Conservation (phyloP, 2,797 vertebrate genomes). For the Microchirus variegatus region DNA sequence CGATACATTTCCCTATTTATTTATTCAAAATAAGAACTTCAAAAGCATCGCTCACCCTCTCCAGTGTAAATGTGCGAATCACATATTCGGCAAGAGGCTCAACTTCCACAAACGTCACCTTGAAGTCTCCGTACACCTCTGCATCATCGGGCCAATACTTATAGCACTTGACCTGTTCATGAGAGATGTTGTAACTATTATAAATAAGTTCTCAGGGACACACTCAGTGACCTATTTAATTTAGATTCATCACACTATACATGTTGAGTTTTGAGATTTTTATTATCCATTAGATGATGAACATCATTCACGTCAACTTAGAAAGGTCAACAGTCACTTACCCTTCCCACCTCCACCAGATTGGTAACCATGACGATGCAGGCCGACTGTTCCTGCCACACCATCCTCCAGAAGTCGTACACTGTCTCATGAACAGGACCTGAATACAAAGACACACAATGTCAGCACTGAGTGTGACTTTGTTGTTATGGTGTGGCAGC, state of each 20-base stretch:
- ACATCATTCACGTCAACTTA: neutral
- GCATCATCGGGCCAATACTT: conserved; percentile 99
- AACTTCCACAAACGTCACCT: conserved; percentile 96
- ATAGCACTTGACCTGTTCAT: conserved; percentile 94
- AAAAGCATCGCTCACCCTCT: conserved; percentile 84
- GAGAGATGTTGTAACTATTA: neutral
- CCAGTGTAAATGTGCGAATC: conserved; percentile 97
- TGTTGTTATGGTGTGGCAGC: neutral
- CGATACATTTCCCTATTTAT: too few relatives aligned
- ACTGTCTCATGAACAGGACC: conserved; percentile 99
- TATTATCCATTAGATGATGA: neutral
- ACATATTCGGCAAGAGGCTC: conserved; percentile 98
- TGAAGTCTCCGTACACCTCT: conserved; percentile 98
- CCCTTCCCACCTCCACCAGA: conserved; percentile 98
- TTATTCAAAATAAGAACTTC: neutral
- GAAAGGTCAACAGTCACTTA: conserved; percentile 72
- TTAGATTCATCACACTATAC: too few relatives aligned
- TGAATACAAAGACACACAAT: conserved; percentile 53
- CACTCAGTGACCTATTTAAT: too few relatives aligned
- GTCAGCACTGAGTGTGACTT: neutral
- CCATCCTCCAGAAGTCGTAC: conserved; percentile 99
- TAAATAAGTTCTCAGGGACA: too few relatives aligned
- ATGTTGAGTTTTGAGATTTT: too few relatives aligned
- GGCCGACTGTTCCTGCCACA: conserved; percentile 98
- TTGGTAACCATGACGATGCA: conserved; percentile 99